phyloP scores from a whole-genome alignment of 1,140 invertebrate genomes.

The Pararge aegeria region DNA sequence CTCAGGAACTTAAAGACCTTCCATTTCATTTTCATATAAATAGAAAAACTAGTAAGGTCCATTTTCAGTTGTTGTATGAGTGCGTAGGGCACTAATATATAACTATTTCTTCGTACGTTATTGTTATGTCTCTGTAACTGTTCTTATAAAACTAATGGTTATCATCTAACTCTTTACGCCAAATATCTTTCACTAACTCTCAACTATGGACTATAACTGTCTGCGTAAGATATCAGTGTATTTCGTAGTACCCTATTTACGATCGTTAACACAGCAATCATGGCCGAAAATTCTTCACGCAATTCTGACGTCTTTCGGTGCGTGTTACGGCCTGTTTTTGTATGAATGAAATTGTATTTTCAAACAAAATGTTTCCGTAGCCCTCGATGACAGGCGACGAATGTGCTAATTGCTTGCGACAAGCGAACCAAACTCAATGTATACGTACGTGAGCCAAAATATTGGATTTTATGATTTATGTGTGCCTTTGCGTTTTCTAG shows the following conservation, averaged over 20 bases:
- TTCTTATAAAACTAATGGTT: conserved; percentile 21
- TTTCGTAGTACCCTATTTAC: conserved; percentile 5
- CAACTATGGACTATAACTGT: conserved; percentile 26
- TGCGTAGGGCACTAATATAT: too few relatives aligned
- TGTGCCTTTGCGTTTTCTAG: conserved; percentile 4
- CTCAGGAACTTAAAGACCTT: too few relatives aligned
- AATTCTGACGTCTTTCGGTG: conserved; percentile 12
- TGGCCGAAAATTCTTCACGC: background rate
- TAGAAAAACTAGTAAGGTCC: too few relatives aligned
- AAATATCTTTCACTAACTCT: conserved; percentile 25
- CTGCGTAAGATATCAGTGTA: conserved; percentile 15
- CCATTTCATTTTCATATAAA: too few relatives aligned
- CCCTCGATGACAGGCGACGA: conserved; percentile 59
- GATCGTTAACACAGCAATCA: conserved; percentile 1
- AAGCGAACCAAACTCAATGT: conserved; percentile 42
- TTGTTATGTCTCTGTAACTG: conserved; percentile 12
- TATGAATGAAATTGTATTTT: conserved; percentile 22
- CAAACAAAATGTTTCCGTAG: conserved; percentile 35
- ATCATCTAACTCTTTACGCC: conserved; percentile 19
- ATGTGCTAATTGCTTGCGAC: conserved; percentile 68
- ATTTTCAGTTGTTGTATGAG: too few relatives aligned
- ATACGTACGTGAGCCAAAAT: conserved; percentile 38
- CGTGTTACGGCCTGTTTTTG: conserved; percentile 20
- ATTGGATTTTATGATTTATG: conserved; percentile 26
- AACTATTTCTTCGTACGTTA: too few relatives aligned